Percentiles rank a stretch among this genome's conserved stretches.
These are phyloP conservation scores for Prorops nasuta DNA, from an alignment of 1,140 invertebrate genomes.

Conservation along the genomic window DNA sequence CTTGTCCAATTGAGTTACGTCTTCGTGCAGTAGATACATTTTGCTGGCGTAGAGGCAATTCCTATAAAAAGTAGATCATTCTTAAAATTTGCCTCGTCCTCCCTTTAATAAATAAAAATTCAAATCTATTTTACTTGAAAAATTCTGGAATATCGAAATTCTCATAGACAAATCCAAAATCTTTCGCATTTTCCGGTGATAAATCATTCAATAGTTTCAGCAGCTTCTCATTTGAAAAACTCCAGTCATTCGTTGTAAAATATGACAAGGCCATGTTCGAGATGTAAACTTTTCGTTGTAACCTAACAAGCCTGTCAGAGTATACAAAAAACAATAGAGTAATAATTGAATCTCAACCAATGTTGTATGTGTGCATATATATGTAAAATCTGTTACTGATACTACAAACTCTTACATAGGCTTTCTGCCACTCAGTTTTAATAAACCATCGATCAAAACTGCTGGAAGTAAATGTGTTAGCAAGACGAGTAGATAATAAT, in stretches of 20 bases:
- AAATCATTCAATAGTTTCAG: conserved; percentile 62
- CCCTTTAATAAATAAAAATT: conserved; percentile 37
- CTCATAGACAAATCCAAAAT: conserved; percentile 62
- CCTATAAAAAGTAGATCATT: conserved; percentile 46
- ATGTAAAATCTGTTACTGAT: not conserved
- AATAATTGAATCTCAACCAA: not conserved
- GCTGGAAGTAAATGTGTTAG: conserved; percentile 71
- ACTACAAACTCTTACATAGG: conserved; percentile 65
- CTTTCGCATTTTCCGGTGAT: conserved; percentile 61
- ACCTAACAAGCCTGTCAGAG: conserved; percentile 73
- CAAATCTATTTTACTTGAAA: conserved; percentile 36
- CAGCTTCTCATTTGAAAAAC: conserved; percentile 75
- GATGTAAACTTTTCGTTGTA: conserved; percentile 78
- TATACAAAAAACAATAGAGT: conserved; percentile 18
- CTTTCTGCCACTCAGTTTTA: conserved; percentile 64
- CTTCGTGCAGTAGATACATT: conserved; percentile 61
- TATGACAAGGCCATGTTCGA: conserved; percentile 74
- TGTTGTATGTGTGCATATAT: no score
- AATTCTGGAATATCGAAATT: conserved; percentile 32
- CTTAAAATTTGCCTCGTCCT: no score
- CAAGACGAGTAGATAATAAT: conserved; percentile 61
- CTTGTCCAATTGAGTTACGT: conserved; percentile 51
- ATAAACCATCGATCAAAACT: conserved; percentile 64
- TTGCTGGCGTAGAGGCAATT: conserved; percentile 59
- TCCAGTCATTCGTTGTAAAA: conserved; percentile 81